Base-by-base conservation (phyloP, 2,888 invertebrate species). In the Sesamia inferens region DNA sequence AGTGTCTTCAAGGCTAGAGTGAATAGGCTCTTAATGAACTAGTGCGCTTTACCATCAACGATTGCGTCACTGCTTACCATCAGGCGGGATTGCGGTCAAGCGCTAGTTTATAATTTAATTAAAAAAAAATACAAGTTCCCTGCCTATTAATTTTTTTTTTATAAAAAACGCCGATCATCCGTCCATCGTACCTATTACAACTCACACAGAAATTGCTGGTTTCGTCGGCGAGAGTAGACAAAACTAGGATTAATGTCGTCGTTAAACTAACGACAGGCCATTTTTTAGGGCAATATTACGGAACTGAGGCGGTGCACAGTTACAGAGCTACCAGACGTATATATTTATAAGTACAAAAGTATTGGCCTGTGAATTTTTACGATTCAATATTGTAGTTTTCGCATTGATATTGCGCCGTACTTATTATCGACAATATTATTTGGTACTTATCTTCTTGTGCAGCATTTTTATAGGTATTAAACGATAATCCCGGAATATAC, bases 201-300 rank as follows among this genome's bases (percentile, higher is more conserved):
- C 61, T 62, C 31, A 59, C 48, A 59, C 69, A 76, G 74, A 78
- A 74, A 76, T 81, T 71, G 61, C 31, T 31, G 58, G 68, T 78
- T 77, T 68, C 62, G 72, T 72, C 68, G 68, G 67, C 31, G 58
- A 75, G 78, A 69, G 75, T 64, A 86, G 78, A 93, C 94, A 94
- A 94, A 95, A 94, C 94, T 94, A 90, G 94, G 92, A 95, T 95
- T 95, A 95, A 95, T 95, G 91, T 92, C 83, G 87, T 91, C 89
- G 92, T 92, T 93, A 91, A 91, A 92, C 92, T 93, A 95, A 94
- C 91, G 93, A 91, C 90, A 86, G 88, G 87, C 88, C 91, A 91
- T 94, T 93, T 90, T 91, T 93, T 90, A 89, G 82, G 74, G 81
- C 88, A 89, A 91, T 92, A 93, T 92, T 91, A 91, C 90, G 78